Percentiles rank a stretch among this genome's conserved stretches.
Conservation (phyloP, 2,888 invertebrate genomes). For the Calameuta idolon region DNA sequence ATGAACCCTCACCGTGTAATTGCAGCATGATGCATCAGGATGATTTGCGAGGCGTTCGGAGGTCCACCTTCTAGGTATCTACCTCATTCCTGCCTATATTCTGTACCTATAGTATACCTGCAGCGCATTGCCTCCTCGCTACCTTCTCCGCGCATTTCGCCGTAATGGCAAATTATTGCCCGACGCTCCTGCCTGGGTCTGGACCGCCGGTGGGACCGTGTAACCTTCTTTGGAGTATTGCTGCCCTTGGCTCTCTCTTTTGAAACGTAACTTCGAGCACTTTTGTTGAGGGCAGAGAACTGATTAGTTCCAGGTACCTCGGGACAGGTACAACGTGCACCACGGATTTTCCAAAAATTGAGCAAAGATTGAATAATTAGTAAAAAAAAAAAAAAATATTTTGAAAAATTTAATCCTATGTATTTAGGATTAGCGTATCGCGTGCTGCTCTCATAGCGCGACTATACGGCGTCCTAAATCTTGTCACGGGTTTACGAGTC, state of each 20-base stretch:
- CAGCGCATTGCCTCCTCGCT: not conserved
- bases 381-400: not conserved
- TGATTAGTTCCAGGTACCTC: not conserved
- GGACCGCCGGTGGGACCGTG: not conserved
- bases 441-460: not conserved
- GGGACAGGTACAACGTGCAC: not conserved
- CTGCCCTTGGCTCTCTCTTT: not conserved
- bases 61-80: slow-evolving; percentile 34
- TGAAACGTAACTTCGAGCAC: not conserved
- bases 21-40: slow-evolving; percentile 63
- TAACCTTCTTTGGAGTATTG: not conserved
- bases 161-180: slow-evolving; percentile 50
- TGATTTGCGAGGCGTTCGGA: slow-evolving; percentile 61
- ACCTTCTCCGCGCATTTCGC: slow-evolving; percentile 22
- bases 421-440: not conserved
- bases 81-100: not conserved
- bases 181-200: slow-evolving; percentile 4
- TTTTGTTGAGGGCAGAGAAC: not conserved
- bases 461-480: not conserved
- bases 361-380: not conserved
- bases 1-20: slow-evolving; percentile 66
- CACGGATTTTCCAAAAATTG: fast-evolving
- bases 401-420: not conserved
- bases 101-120: not conserved
- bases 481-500: not conserved